Base-by-base conservation (phyloP, 2,888 invertebrate genomes). In the Epinotia bilunana region DNA sequence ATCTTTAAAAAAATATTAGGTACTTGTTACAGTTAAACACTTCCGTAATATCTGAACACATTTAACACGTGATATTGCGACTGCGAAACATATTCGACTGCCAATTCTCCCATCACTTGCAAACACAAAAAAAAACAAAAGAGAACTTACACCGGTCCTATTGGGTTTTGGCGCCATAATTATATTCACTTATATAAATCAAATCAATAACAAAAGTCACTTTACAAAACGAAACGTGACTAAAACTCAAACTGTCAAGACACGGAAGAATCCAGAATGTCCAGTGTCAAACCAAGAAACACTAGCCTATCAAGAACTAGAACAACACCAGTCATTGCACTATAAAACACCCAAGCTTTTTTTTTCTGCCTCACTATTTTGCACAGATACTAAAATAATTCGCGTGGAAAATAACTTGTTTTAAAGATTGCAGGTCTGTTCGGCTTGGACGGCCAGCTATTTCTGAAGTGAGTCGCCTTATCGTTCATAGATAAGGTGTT, bases 401-500 rank as follows among this genome's bases (percentile, higher is more conserved):
- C 23, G 49, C 23, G 23, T 60, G 58, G 70, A 60, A 70, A 71
- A 74, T 74, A 64, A 74, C 53, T 60, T 55, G 61, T 33, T 70
- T 64, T 70, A 53, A 57, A 57, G 33, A 20, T 80, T 80, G 84
- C 82, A 81, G 74, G 81, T 87, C 87, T 88, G 84, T 85, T 82
- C 72, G 77, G 77, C 79, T 81, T 79, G 83, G 82, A 82, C 85
- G 84, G 81, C 83, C 83, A 85, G 79, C 83, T 88, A 88, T 89
- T 87, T 90, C 89, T 89, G 86, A 87, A 86, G 86, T 83, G 79
- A 78, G 81, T 82, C 84, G 87, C 81, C 84, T 91, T 92, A 92
- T 93, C 93, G 89, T 88, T 64, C 91, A 87, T 80, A 81, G 91
- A 92, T 93, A 92, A 91, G 84, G 76, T 61, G 79, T 88, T 88